Evolutionary conservation across 2,113 vertebrate genomes (phyloP).

Genomic region (Cromileptes altivelis): DNA sequence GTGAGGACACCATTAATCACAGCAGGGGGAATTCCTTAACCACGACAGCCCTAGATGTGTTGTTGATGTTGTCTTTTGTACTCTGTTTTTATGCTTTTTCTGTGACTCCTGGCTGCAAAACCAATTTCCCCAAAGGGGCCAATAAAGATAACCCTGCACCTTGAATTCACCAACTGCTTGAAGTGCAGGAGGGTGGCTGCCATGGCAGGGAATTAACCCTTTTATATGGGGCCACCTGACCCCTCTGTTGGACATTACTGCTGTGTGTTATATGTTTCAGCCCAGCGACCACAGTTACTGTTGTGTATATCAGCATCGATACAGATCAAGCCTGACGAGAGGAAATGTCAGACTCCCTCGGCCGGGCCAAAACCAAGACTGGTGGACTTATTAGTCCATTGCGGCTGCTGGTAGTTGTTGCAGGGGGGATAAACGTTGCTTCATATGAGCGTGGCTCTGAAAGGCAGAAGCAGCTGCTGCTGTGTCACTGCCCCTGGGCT

Average conservation of each 20-base stretch:
- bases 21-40: too few species aligned
- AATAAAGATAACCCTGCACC: too few species aligned
- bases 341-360: constrained; percentile 33
- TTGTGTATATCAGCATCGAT: constrained; percentile 63
- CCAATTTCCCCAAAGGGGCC: too few species aligned
- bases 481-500: constrained; percentile 66
- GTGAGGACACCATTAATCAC: too few species aligned
- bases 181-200: constrained; percentile 31
- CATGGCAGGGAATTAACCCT: constrained; percentile 53
- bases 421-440: constrained; percentile 43
- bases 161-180: constrained; percentile 28
- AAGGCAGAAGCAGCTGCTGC: constrained; percentile 69
- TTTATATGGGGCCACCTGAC: constrained; percentile 47
- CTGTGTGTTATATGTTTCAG: constrained; percentile 46
- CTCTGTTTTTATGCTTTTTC: too few species aligned
- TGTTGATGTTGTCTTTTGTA: too few species aligned
- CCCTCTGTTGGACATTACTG: constrained; percentile 58
- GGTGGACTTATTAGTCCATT: constrained; percentile 60
- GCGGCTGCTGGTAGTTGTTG: constrained; percentile 55
- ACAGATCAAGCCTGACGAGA: constrained; percentile 61
- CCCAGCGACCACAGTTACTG: constrained; percentile 37
- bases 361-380: constrained; percentile 31
- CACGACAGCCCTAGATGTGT: too few species aligned
- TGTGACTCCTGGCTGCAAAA: too few species aligned
- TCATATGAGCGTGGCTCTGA: constrained; percentile 32